Evolutionary conservation across 1,140 invertebrate genomes (phyloP), one percentile per base, ranked within the genome.

Genomic region (Phthorimaea operculella): DNA sequence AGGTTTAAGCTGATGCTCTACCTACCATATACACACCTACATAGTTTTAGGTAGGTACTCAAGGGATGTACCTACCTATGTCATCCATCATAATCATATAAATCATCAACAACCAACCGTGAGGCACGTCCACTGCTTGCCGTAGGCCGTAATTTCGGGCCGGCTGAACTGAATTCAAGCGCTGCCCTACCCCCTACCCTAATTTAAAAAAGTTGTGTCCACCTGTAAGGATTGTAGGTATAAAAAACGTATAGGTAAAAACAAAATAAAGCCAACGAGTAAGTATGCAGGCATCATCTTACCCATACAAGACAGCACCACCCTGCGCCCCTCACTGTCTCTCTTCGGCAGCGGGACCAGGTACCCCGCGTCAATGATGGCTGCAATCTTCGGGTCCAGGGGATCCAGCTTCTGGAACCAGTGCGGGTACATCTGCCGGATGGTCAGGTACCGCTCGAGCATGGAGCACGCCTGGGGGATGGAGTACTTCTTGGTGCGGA

Each of bases 401-500:
- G 92, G 89, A 65, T 95, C 92, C 15, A 96, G 79, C 48, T 92
- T 92, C 58, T 90, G 88, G 81, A 95, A 96, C 93, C 94, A 96
- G 12, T 93, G 88, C 0, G 94, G 92, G 70, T 94, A 92, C 51
- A 93, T 77, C 67, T 93, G 91, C 16, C 93, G 88, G 55, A 95
- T 92, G 7, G 91, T 92, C 12, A 96, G 86, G 71, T 96, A 97
- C 12, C 91, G 89, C 72, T 96, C 92, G 47, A 97, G 78, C 89
- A 96, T 93, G 49, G 93, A 90, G 67, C 94, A 93, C 0, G 95
- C 92, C 67, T 93, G 87, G 0, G 93, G 92, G 12, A 96, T 88
- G 39, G 92, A 93, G 74, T 94, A 96, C 73, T 96, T 96, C 73
- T 94, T 93, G 1, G 93, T 93, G 12, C 94, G 88, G 0, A 96